Evolutionary conservation across 2,113 vertebrate species (phyloP).

Genomic region (Pelodiscus sinensis): DNA sequence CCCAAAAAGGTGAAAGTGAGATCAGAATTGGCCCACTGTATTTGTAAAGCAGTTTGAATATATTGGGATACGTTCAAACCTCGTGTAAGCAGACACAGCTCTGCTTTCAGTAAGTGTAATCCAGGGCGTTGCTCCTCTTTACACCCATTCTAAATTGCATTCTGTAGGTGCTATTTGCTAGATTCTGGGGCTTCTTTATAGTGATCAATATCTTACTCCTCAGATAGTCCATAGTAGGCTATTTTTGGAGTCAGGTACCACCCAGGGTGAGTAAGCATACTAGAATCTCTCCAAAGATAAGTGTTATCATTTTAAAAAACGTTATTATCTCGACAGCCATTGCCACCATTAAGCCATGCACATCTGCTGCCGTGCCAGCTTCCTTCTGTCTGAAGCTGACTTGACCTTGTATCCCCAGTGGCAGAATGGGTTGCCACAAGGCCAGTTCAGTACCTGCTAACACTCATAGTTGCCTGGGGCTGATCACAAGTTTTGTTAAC

Average conservation of each 20-base stretch:
- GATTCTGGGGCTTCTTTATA: constrained; percentile 37
- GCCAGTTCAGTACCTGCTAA: neutral
- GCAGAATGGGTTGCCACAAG: neutral
- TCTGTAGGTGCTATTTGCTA: constrained; percentile 36
- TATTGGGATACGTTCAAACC: neutral
- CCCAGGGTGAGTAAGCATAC: constrained; percentile 69
- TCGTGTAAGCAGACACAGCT: neutral
- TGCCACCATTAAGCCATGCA: neutral
- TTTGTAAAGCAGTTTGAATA: neutral
- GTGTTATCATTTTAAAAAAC: constrained; percentile 50
- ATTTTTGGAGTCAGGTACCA: constrained; percentile 54
- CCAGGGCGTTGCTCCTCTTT: constrained; percentile 36
- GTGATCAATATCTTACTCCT: constrained; percentile 46
- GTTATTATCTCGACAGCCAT: constrained; percentile 34
- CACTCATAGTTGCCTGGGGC: neutral
- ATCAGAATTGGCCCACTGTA: neutral
- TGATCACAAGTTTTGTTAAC: neutral
- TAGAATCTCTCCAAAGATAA: constrained; percentile 60
- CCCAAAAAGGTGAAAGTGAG: neutral
- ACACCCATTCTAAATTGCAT: neutral
- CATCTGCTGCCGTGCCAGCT: neutral
- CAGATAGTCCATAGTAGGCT: constrained; percentile 33
- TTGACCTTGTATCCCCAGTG: neutral
- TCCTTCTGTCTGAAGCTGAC: neutral
- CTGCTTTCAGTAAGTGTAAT: neutral